phyloP scores from a whole-genome alignment of 2,797 vertebrate genomes.

The Novumbra hubbsi region DNA sequence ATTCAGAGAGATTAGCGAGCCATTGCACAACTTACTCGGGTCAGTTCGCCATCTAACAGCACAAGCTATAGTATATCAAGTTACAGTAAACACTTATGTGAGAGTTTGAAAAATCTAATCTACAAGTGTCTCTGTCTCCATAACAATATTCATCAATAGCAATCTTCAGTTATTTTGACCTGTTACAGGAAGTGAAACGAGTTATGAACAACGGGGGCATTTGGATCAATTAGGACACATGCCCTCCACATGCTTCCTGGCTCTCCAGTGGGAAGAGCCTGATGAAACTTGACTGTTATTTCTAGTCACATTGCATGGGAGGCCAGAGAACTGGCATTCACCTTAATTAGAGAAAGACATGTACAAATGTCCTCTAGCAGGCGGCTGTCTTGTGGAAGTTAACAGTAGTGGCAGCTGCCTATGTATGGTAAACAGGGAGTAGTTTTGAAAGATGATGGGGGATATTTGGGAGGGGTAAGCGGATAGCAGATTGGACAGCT shows the following conservation, averaged over 20 bases:
- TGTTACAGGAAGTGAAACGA: background rate
- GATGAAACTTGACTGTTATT: slow-evolving; percentile 75
- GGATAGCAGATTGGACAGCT: slow-evolving; percentile 67
- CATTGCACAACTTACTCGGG: background rate
- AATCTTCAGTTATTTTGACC: background rate
- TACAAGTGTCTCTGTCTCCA: background rate
- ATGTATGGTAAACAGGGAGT: slow-evolving; percentile 74
- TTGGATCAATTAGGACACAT: slow-evolving; percentile 40
- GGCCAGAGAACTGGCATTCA: slow-evolving; percentile 75
- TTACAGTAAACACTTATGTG: background rate
- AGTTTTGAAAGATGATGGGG: slow-evolving; percentile 72
- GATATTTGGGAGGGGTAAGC: slow-evolving; percentile 43
- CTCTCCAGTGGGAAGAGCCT: slow-evolving; percentile 52
- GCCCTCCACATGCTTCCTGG: slow-evolving; percentile 40
- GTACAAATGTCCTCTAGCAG: slow-evolving; percentile 80
- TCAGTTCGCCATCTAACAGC: background rate
- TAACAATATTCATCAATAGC: background rate
- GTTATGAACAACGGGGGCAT: background rate
- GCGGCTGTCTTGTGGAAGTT: slow-evolving; percentile 76
- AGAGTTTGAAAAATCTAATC: slow-evolving; percentile 5
- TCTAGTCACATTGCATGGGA: slow-evolving; percentile 70
- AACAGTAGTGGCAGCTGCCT: slow-evolving; percentile 78
- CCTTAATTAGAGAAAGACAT: slow-evolving; percentile 83
- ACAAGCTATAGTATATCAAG: slow-evolving; percentile 1
- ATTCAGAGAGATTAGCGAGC: background rate